Conservation (phyloP, 2,888 invertebrate genomes). For the Drosophila parthenogenetica region DNA sequence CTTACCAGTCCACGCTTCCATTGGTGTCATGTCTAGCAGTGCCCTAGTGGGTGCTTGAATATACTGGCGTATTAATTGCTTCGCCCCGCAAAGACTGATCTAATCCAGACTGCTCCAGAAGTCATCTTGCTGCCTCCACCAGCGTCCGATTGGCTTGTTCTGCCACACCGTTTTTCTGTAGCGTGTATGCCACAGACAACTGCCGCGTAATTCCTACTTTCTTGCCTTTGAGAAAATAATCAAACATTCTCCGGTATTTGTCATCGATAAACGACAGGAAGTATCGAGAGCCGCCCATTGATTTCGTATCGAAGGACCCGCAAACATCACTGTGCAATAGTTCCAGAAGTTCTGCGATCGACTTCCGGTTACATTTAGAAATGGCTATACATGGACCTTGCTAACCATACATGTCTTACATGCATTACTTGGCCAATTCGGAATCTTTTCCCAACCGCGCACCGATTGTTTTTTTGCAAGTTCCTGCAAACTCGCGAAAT, state of each 20-base stretch:
- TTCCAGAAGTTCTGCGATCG: conserved; percentile 5
- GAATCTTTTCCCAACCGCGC: background rate
- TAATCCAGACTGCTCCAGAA: background rate
- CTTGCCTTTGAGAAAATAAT: conserved; percentile 2
- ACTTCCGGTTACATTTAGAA: background rate
- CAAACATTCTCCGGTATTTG: background rate
- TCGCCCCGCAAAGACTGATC: background rate
- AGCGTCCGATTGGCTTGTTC: conserved; percentile 9
- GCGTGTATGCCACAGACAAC: conserved; percentile 3
- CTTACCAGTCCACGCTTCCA: conserved; percentile 18
- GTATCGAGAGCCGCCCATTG: conserved; percentile 28
- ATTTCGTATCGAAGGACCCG: conserved; percentile 34
- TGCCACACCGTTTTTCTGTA: conserved; percentile 12
- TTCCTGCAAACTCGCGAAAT: conserved; percentile 10
- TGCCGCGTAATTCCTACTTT: conserved; percentile 3
- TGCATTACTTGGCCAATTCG: background rate
- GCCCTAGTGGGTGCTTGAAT: background rate
- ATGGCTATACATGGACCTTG: conserved; percentile 2
- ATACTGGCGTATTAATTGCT: background rate
- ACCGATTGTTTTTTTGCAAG: background rate
- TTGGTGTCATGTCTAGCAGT: background rate
- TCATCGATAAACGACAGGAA: conserved; percentile 42
- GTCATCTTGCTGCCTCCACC: conserved; percentile 16
- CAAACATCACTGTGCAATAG: conserved; percentile 42
- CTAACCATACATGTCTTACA: conserved; percentile 2